These are phyloP conservation scores for Neodon shergylaensis DNA, from an alignment of 2,113 vertebrate genomes.

Conservation along the genomic window DNA sequence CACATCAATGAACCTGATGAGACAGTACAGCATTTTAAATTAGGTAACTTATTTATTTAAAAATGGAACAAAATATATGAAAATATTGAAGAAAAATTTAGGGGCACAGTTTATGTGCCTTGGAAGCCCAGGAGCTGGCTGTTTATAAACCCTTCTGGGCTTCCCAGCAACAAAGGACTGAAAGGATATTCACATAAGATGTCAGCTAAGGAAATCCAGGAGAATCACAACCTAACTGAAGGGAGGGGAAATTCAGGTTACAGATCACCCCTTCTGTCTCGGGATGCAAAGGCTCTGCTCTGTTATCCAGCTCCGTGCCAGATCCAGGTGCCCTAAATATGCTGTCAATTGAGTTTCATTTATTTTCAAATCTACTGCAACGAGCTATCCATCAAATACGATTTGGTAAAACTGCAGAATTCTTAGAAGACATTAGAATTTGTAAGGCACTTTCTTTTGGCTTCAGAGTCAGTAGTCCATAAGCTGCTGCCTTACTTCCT, in stretches of 20 bases:
- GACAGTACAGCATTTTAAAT: neutral
- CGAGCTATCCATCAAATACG: neutral
- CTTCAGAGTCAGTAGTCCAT: neutral
- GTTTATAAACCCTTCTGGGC: neutral
- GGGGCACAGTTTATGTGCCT: neutral
- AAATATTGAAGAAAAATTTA: neutral
- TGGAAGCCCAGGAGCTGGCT: neutral
- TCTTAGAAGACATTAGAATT: neutral
- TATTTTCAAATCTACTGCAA: neutral
- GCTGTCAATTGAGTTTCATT: neutral
- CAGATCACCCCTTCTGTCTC: neutral
- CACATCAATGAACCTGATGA: neutral
- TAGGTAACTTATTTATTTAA: neutral
- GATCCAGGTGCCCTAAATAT: neutral
- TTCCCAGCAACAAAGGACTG: neutral
- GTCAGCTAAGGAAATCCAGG: neutral
- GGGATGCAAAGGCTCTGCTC: neutral
- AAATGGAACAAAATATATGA: neutral
- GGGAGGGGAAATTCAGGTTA: neutral
- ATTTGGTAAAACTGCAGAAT: neutral
- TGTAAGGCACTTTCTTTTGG: neutral
- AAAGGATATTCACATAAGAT: neutral
- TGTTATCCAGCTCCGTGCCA: neutral
- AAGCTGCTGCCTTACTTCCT: neutral
- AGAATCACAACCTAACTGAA: neutral